A percentile compares a stretch with the other conserved stretches of the same genome.
Conservation (phyloP, 2,797 vertebrate species). For the Sebastes aleutianus region DNA sequence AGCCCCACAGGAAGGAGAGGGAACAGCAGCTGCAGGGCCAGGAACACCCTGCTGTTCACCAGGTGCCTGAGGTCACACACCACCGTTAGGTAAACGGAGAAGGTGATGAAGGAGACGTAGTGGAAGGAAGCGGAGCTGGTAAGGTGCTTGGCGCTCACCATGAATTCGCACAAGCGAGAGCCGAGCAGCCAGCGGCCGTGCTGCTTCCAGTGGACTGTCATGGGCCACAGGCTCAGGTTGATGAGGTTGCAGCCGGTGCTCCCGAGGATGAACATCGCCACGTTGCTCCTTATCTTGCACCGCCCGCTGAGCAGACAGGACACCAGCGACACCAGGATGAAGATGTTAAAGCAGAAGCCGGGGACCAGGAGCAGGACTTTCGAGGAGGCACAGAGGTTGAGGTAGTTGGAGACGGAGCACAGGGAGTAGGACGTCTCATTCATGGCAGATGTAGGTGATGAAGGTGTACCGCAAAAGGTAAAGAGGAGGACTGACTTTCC, state of each 20-base stretch:
- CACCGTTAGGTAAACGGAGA: constrained; percentile 73
- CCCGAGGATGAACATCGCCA: constrained; percentile 67
- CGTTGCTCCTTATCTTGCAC: constrained; percentile 70
- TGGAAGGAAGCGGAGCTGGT: constrained; percentile 70
- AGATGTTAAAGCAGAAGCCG: constrained; percentile 67
- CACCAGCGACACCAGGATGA: constrained; percentile 63
- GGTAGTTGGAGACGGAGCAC: constrained; percentile 59
- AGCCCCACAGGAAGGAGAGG: constrained; percentile 56
- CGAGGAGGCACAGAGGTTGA: constrained; percentile 61
- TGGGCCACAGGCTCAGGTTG: constrained; percentile 69
- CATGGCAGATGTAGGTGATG: constrained; percentile 45
- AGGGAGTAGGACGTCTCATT: constrained; percentile 51
- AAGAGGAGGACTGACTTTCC: not conserved
- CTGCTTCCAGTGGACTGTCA: constrained; percentile 72
- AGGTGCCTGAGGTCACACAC: constrained; percentile 50
- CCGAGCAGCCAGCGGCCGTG: constrained; percentile 69
- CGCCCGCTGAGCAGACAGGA: constrained; percentile 51
- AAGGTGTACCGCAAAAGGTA: not conserved
- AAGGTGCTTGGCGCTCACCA: constrained; percentile 72
- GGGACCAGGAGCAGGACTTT: constrained; percentile 70
- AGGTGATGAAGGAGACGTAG: constrained; percentile 73
- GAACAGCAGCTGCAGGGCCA: constrained; percentile 65
- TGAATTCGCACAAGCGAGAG: constrained; percentile 68
- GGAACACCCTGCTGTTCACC: constrained; percentile 54
- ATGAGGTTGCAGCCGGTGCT: constrained; percentile 72